A percentile compares a stretch with the other conserved stretches of the same genome.
phyloP scores from a whole-genome alignment of 2,797 vertebrate species.

The Halcyon leucocephala region DNA sequence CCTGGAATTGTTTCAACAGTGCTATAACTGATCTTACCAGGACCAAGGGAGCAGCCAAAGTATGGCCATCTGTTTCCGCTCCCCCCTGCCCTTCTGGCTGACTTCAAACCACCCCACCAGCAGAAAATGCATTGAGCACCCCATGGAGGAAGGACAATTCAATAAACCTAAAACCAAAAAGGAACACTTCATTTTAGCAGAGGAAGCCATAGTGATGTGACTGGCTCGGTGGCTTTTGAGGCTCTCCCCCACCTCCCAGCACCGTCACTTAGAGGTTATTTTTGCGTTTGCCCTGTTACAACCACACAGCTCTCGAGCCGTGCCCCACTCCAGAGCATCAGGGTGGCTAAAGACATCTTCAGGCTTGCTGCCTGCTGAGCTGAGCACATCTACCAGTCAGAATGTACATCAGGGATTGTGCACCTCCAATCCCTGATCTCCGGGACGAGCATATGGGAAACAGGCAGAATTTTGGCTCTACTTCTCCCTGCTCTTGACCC shows the following conservation, averaged over 20 bases:
- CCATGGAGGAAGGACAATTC: slow-evolving; percentile 23
- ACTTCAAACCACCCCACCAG: slow-evolving; percentile 35
- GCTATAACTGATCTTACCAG: slow-evolving; percentile 49
- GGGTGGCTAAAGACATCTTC: background rate
- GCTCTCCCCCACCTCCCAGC: slow-evolving; percentile 16
- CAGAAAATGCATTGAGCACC: slow-evolving; percentile 16
- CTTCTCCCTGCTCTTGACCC: background rate
- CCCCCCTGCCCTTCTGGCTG: slow-evolving; percentile 31
- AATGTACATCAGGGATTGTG: background rate
- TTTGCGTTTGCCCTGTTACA: background rate
- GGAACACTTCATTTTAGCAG: slow-evolving; percentile 62
- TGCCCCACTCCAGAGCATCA: background rate
- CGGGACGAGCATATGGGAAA: background rate
- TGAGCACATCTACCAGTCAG: background rate
- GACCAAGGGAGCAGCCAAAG: slow-evolving; percentile 7
- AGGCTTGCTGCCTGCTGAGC: background rate
- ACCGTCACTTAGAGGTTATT: background rate
- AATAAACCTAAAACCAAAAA: slow-evolving; percentile 57
- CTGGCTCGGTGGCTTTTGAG: slow-evolving; percentile 20
- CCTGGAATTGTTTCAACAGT: slow-evolving; percentile 62
- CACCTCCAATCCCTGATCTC: background rate
- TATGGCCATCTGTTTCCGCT: slow-evolving; percentile 56
- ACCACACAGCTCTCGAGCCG: fast-evolving
- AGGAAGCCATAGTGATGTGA: slow-evolving; percentile 22
- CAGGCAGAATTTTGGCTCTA: background rate